phyloP scores from a whole-genome alignment of 2,797 vertebrate species.

The Caiman crocodilus region DNA sequence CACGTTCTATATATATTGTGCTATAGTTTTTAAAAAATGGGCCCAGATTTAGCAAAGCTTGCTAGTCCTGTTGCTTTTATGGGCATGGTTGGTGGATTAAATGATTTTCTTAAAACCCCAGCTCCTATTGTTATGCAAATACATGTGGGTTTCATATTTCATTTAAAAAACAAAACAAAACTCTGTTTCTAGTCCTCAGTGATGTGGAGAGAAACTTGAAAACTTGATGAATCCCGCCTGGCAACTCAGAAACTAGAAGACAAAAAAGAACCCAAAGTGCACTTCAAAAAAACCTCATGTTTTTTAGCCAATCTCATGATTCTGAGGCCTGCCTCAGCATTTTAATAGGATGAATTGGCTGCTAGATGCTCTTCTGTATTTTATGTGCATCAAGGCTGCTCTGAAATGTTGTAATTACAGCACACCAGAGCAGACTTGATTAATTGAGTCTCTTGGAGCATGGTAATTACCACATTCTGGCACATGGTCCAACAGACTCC shows the following conservation, averaged over 20 bases:
- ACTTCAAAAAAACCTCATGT: neutral
- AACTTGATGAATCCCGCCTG: neutral
- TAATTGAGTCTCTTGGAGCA: too few relatives aligned
- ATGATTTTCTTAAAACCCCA: neutral
- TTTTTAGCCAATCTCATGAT: neutral
- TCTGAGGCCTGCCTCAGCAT: neutral
- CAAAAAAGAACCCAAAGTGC: neutral
- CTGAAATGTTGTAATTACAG: too few relatives aligned
- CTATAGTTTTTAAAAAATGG: neutral
- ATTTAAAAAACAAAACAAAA: neutral
- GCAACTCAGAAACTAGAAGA: conserved; percentile 3
- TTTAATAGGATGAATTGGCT: fast-evolving
- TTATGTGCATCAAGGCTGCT: neutral
- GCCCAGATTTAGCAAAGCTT: neutral
- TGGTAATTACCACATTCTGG: too few relatives aligned
- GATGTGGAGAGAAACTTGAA: neutral
- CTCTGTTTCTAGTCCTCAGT: neutral
- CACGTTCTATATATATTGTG: neutral
- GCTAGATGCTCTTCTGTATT: fast-evolving
- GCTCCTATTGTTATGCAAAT: neutral
- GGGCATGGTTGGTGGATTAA: neutral
- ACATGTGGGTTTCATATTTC: neutral
- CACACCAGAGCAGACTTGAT: too few relatives aligned
- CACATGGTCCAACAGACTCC: too few relatives aligned
- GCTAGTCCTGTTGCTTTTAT: neutral